Conservation (phyloP, 1,140 invertebrate genomes). For the Arion vulgaris region DNA sequence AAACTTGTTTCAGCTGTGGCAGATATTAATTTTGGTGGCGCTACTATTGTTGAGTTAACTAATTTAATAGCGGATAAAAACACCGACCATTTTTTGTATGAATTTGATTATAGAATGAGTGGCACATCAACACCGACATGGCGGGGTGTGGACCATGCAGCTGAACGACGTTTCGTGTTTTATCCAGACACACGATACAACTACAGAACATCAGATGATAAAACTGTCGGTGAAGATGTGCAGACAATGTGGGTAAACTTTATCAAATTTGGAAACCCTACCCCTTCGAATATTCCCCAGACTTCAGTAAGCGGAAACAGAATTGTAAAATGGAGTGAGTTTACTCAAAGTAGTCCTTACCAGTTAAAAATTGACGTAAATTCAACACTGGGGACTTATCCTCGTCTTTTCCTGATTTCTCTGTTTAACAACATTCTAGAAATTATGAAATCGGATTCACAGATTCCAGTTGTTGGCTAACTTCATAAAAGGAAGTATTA, state of each 20-base stretch:
- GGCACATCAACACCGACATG: background rate
- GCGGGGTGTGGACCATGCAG: background rate
- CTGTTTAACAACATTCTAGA: background rate
- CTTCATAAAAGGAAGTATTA: too few relatives aligned
- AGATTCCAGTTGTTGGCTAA: background rate
- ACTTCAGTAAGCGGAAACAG: background rate
- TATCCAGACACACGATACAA: background rate
- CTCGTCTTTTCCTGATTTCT: background rate
- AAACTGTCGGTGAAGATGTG: background rate
- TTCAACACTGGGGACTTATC: background rate
- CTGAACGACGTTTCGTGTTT: conserved; percentile 14
- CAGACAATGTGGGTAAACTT: conserved; percentile 19
- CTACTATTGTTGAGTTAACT: background rate
- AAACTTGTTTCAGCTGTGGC: background rate
- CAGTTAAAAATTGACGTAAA: background rate
- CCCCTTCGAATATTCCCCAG: background rate
- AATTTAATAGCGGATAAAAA: background rate
- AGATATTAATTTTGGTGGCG: background rate
- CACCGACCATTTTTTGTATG: background rate
- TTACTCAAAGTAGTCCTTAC: background rate
- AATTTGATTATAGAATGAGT: conserved; percentile 20
- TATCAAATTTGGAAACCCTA: conserved; percentile 19
- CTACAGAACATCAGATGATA: background rate
- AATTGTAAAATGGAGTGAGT: background rate
- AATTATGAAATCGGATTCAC: background rate